Evolutionary conservation across 2,888 invertebrate genomes (phyloP), one percentile per base, ranked within the genome.

Genomic region (Anorthoa munda): DNA sequence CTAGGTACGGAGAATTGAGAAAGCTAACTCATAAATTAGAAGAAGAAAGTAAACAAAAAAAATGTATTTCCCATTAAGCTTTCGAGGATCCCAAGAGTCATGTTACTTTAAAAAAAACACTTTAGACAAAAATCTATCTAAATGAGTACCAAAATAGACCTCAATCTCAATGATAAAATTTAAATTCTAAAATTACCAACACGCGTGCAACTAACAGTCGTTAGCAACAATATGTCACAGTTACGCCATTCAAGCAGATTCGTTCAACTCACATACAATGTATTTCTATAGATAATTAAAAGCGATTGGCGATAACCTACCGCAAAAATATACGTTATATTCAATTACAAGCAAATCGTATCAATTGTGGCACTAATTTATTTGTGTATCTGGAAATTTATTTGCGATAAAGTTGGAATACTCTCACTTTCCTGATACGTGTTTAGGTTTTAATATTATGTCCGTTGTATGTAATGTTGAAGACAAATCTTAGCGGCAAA

Each of bases 241-340:
- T 64, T 63, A 66, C 55, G 61, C 58, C 56, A 68, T 70, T 66
- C 50, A 45, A 51, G 48, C 59, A 60, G 60, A 63, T 69, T 77
- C 65, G 58, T 82, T 83, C 66, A 70, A 79, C 82, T 65, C 60
- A 26, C 4, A 48, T 48, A 72, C 69, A 64, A 60, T 67, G 64
- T 77, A 75, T 67, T 55, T 58, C 17, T 58, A 53, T 12, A 67
- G 64, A 83, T 72, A 69, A 74, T 39, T 39, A 39, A 39, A 39
- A 9, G 39, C 39, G 9, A 39, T 39, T 39, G 63, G 15, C 21
- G 74, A 74, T 77, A 77, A 84, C 74, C 74, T 84, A 72, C 75
- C 69, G 79, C 71, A 75, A 82, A 75, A 82, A 84, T 82, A 71
- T 72, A 59, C 45, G 64, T 82, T 21, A 75, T 83, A 81, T 83